Evolutionary conservation across 2,113 vertebrate genomes (phyloP), one percentile per base, ranked within the genome.

Genomic region (Petrocephalus zakoni): DNA sequence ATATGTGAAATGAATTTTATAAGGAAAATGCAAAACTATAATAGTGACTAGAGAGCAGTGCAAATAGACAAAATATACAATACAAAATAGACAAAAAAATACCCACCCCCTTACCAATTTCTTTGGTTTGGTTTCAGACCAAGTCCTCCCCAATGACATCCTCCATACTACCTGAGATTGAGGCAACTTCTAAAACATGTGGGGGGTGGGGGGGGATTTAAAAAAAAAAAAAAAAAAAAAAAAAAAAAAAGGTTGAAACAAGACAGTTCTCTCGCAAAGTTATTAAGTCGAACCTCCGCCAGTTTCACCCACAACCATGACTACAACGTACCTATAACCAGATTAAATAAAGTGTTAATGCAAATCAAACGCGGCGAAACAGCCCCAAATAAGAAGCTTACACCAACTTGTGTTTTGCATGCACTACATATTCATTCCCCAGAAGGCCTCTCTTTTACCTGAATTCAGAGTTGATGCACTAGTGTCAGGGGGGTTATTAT

Each of bases 101-200:
- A 25, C 19, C 42, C 47, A 51, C 37, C 1, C 29, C 53, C 29
- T 86, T 56, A 51, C 53, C 78, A n/a, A 37, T 42, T 82, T 75
- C 68, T 75, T 75, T 75, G 68, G 68, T 72, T 34, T 94, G 91
- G 90, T 92, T 90, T 95, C 87, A 93, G 55, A 93, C 90, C 64
- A 94, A 91, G 85, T 96, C 94, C 0, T 95, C 94, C 13, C 94
- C 94, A 53, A 92, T 21, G 86, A 92, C 92, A 82, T 95, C 95
- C 72, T 96, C 95, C 17, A 93, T 93, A 29, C 95, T 96, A 93
- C 94, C 95, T 90, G 95, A 96, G 92, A 95, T 95, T 4, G 95
- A 96, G 47, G 95, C 94, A 53, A 92, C 94, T 93, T 96, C 95
- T 96, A 49, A 55, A 90, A 87, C 15, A 88, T 34, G 81, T 56